Percentiles rank a stretch among this genome's conserved stretches.
phyloP scores from a whole-genome alignment of 2,888 invertebrate species.

The Xestobium rufovillosum region DNA sequence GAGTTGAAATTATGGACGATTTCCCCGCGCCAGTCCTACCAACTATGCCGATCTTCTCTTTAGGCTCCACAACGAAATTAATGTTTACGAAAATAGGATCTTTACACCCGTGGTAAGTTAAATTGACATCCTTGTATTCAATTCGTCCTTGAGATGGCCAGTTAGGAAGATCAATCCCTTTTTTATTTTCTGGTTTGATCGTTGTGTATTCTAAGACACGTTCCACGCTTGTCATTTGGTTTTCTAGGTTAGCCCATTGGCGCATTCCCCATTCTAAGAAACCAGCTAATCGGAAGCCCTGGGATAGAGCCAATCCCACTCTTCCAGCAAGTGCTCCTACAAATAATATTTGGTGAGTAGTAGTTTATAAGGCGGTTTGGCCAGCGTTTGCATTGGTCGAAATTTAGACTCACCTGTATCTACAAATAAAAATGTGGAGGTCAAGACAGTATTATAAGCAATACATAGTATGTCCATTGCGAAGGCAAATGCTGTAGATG shows the following conservation, averaged over 20 bases:
- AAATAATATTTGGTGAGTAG: constrained; percentile 45
- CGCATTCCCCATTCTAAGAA: constrained; percentile 55
- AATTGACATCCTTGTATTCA: constrained; percentile 56
- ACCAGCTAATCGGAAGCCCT: constrained; percentile 54
- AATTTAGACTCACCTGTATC: constrained; percentile 59
- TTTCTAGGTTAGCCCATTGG: constrained; percentile 74
- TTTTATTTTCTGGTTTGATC: constrained; percentile 39
- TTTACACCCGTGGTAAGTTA: constrained; percentile 64
- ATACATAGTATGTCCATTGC: constrained; percentile 10
- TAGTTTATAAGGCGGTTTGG: no score
- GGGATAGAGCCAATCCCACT: constrained; percentile 46
- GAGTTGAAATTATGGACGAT: constrained; percentile 61
- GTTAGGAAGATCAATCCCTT: constrained; percentile 48
- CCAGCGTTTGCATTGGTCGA: constrained; percentile 23
- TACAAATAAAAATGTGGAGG: constrained; percentile 44
- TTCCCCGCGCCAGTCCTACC: constrained; percentile 78
- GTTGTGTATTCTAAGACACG: constrained; percentile 51
- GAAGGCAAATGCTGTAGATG: constrained; percentile 10
- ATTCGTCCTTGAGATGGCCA: constrained; percentile 71
- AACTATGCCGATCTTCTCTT: constrained; percentile 65
- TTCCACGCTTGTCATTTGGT: constrained; percentile 85
- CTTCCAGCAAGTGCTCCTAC: constrained; percentile 43
- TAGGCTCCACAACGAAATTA: constrained; percentile 54
- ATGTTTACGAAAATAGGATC: constrained; percentile 66
- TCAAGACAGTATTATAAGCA: constrained; percentile 21